Base-by-base conservation (phyloP, 1,140 invertebrate species). In the Drosophila willistoni region DNA sequence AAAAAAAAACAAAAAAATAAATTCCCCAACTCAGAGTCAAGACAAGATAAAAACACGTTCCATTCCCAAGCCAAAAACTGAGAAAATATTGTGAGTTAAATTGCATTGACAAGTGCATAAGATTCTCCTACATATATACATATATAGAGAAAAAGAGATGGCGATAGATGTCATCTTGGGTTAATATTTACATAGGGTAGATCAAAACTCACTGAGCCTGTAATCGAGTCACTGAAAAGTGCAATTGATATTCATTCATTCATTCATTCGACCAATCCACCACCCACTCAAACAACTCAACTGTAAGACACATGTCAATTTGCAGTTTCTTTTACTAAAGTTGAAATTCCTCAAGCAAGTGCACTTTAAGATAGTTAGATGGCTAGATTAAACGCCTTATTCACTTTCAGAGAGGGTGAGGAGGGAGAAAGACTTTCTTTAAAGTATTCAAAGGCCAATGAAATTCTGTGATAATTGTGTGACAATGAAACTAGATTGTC, bases 51-150 rank as follows among this genome's bases (percentile, higher is more conserved):
- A 59, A 59, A 36, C 56, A 59, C 33, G 56, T 59, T 59, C 14
- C 56, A 36, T 33, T 33, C 54, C 25, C 54, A 56, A 33, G 54
- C 54, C 22, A 55, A 55, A 55, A 14, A 47, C 44, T 36, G 7
- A 6, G n/a, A 7, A 57, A 57, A 57, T 36, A 5, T 57, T 57
- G 56, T 36, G 56, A 59, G 14, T 59, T 51, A 59, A 59, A 59
- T 59, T 59, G 56, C 56, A 59, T 59, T 59, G 56, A 59, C 56
- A 59, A 59, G 56, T 59, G 56, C 56, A 55, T 54, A n/a, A 59
- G 29, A 59, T 36, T 51, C 44, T 22, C 9, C 5, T 17, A 59
- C 9, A 59, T 59, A 29, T 1, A 56, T 39, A 39, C n/a, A n/a
- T n/a, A n/a, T n/a, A n/a, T n/a, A 25, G 0, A 25, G 22, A 25